Conservation (phyloP, 2,113 vertebrate genomes). For the Neolamprologus devosi region DNA sequence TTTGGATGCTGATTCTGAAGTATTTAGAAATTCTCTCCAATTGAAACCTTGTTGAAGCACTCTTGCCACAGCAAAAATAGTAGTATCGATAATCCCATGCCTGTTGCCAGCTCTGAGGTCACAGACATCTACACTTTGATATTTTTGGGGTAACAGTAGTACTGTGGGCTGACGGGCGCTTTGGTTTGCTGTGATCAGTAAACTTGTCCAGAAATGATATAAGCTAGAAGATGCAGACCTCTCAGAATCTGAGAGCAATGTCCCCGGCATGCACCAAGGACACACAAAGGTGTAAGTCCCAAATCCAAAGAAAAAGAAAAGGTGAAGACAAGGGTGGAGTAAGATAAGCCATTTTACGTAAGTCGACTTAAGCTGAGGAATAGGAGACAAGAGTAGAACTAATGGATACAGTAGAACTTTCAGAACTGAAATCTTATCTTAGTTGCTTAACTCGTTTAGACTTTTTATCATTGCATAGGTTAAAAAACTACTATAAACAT, state of each 20-base stretch:
- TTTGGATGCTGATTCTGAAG: not conserved
- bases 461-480: not conserved
- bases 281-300: not conserved
- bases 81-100: not conserved
- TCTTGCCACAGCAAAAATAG: not conserved
- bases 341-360: not conserved
- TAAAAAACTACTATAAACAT: not conserved
- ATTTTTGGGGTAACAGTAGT: not conserved
- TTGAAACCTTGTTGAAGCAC: not conserved
- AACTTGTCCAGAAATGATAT: not conserved
- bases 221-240: not conserved
- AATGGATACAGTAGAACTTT: not conserved
- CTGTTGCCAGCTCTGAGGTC: not conserved
- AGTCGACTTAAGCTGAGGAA: not conserved
- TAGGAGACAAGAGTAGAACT: not conserved
- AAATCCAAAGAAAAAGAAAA: not conserved
- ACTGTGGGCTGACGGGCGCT: not conserved
- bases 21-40: not conserved
- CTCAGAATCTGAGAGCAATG: not conserved
- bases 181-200: not conserved
- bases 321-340: no score
- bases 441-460: not conserved
- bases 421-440: not conserved
- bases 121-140: not conserved
- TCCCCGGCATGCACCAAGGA: not conserved